A percentile compares a stretch with the other conserved stretches of the same genome.
Conservation (phyloP, 2,113 vertebrate genomes). For the Takifugu bimaculatus region DNA sequence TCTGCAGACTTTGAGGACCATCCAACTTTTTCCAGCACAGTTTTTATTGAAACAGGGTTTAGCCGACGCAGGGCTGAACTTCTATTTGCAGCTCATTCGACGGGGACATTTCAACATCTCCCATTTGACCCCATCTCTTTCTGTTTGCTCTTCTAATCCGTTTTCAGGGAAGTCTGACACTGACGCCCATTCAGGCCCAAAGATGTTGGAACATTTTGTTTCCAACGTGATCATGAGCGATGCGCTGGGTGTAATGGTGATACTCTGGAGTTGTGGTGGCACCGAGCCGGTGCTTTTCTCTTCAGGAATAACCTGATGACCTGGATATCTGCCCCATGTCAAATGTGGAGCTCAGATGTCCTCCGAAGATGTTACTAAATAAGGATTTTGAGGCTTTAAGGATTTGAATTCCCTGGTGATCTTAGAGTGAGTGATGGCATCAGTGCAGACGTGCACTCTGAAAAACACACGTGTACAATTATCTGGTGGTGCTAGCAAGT, state of each 20-base stretch:
- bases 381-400: constrained; percentile 1
- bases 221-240: constrained; percentile 19
- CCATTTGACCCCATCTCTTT: constrained; percentile 1
- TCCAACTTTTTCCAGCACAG: background rate
- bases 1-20: background rate
- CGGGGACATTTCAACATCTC: constrained; percentile 16
- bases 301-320: constrained; percentile 46
- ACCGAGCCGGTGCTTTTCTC: constrained; percentile 40
- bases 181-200: constrained; percentile 25
- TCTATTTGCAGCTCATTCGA: too few species aligned
- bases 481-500: background rate
- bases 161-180: background rate
- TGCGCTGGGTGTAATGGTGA: background rate
- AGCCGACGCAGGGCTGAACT: background rate
- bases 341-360: constrained; percentile 37
- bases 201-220: constrained; percentile 18
- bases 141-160: too few species aligned
- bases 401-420: constrained; percentile 6
- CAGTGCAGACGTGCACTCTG: background rate
- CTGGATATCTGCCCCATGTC: constrained; percentile 31
- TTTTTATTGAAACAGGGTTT: constrained; percentile 8
- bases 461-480: constrained; percentile 3
- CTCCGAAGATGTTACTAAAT: constrained; percentile 45
- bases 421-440: background rate
- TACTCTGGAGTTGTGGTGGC: constrained; percentile 22